phyloP scores from a whole-genome alignment of 1,140 invertebrate species.

The Nautilus pompilius region DNA sequence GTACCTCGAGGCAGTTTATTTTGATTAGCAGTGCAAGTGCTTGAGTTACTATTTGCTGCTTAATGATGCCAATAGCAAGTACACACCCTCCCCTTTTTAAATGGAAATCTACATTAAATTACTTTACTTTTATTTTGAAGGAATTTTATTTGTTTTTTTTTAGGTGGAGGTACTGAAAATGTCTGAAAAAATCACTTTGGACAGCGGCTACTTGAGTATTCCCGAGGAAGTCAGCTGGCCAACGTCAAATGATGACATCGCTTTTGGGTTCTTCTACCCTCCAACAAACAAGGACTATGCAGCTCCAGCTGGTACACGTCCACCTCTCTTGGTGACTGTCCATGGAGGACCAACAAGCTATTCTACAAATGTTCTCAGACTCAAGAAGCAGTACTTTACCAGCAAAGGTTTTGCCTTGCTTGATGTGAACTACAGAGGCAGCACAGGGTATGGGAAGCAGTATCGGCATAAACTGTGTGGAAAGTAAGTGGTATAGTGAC shows the following conservation, averaged over 20 bases:
- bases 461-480: constrained; percentile 43
- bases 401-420: constrained; percentile 54
- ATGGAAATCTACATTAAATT: no score
- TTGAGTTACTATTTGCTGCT: no score
- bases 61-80: neutral
- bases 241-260: constrained; percentile 33
- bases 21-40: no score
- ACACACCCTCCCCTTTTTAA: no score
- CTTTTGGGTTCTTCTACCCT: constrained; percentile 48
- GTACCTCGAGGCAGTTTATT: no score
- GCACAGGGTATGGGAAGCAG: constrained; percentile 50
- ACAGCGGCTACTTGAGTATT: constrained; percentile 43
- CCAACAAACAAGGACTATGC: constrained; percentile 49
- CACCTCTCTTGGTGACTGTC: constrained; percentile 50
- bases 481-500: no score
- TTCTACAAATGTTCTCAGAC: constrained; percentile 31
- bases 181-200: constrained; percentile 30
- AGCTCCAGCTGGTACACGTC: constrained; percentile 33
- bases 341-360: constrained; percentile 54
- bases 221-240: constrained; percentile 43
- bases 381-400: constrained; percentile 55
- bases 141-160: constrained; percentile 6
- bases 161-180: constrained; percentile 31
- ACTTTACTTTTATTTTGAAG: neutral
- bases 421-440: constrained; percentile 55